Evolutionary conservation across 1,140 invertebrate species (phyloP), one percentile per base, ranked within the genome.

Genomic region (Dendroctonus valens): DNA sequence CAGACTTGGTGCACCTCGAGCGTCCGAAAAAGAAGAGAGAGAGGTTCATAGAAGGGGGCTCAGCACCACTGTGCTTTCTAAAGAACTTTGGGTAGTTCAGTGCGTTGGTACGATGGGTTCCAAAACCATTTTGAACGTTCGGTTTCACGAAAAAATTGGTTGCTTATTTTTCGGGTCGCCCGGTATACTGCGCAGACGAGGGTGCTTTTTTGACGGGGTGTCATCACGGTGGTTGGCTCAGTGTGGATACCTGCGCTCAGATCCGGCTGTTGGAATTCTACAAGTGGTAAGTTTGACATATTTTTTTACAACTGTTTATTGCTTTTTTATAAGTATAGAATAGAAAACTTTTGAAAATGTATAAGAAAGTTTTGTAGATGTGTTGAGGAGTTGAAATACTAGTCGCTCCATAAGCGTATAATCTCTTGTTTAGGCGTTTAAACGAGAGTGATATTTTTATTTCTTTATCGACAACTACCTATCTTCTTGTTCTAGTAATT

Each of bases 21-120:
- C 40, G 26, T 26, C 41, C 14, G 14, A 50, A 51, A 57, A 51
- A 38, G 40, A 41, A 14, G 48, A 59, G 38, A n/a, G n/a, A 46
- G 14, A 58, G 59, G 63, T 41, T 49, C 12, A 61, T 40, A 64
- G 59, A 64, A 54, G 48, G 61, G 55, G 59, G 59, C 57, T 41
- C 38, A 49, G 61, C 42, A 55, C 59, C 41, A 14, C 64, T 53
- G 53, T 60, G 48, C 58, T 67, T 67, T 67, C 65, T 61, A 67
- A 62, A 67, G 48, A 51, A 58, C 53, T 38, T 66, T 37, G 64
- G 55, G 64, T 40, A 41, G 49, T 41, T 83, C 83, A 84, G 86
- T 87, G 83, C 40, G 83, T 84, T 82, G 84, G 84, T 83, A 89
- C 88, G 87, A 83, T 88, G 87, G 87, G 85, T 82, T 86, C 87